Conservation (phyloP, 1,140 invertebrate genomes). For the Pectinophora gossypiella region DNA sequence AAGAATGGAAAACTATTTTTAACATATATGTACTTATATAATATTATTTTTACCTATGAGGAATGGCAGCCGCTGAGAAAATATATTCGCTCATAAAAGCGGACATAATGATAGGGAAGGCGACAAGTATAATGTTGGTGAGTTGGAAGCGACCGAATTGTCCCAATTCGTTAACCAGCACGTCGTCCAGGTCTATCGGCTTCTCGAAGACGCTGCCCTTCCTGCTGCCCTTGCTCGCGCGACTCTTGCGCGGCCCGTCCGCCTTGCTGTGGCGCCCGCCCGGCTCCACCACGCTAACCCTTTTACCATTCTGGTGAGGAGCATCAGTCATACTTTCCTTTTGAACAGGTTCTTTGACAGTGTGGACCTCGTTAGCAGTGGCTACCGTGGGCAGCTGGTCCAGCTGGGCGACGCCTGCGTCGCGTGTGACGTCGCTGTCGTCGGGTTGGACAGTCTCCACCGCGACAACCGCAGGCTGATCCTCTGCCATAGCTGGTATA, state of each 20-base stretch:
- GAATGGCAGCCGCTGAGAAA: slow-evolving; percentile 49
- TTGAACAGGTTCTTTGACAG: too few relatives aligned
- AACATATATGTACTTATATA: not conserved
- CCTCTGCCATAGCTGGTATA: too few relatives aligned
- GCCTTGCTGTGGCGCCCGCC: too few relatives aligned
- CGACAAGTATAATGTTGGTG: slow-evolving; percentile 35
- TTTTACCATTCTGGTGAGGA: too few relatives aligned
- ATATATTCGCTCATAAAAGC: slow-evolving; percentile 56
- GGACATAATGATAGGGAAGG: slow-evolving; percentile 44
- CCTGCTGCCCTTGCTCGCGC: not conserved
- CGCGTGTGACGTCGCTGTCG: too few relatives aligned
- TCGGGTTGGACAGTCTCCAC: too few relatives aligned
- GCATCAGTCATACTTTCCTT: too few relatives aligned
- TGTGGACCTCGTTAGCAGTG: too few relatives aligned
- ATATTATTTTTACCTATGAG: slow-evolving; percentile 44
- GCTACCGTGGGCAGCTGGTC: too few relatives aligned
- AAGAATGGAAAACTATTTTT: not conserved
- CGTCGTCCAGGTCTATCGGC: slow-evolving; percentile 41
- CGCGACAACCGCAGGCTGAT: too few relatives aligned
- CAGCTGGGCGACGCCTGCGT: too few relatives aligned
- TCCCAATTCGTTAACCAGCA: slow-evolving; percentile 48
- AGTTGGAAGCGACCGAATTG: slow-evolving; percentile 52
- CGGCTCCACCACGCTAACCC: too few relatives aligned
- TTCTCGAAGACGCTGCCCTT: slow-evolving; percentile 12
- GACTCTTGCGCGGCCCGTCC: not conserved